A percentile compares a stretch with the other conserved stretches of the same genome.
Evolutionary conservation across 2,888 invertebrate genomes (phyloP).

Genomic region (Opisthograptis luteolata): DNA sequence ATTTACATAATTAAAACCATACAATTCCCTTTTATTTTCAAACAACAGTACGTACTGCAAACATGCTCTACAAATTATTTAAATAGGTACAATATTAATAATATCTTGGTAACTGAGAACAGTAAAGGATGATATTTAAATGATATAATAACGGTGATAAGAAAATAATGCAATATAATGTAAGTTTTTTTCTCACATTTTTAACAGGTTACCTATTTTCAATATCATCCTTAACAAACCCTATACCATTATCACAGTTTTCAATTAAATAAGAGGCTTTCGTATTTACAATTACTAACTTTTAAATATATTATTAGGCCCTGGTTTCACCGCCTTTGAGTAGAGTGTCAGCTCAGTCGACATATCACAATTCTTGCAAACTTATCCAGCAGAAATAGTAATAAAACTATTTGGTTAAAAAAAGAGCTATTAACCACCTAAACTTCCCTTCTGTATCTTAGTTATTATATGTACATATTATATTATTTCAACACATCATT

Average conservation of each 20-base stretch:
- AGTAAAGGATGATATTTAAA: slow-evolving; percentile 4
- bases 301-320: not conserved
- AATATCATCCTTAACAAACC: slow-evolving; percentile 1
- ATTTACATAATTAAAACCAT: slow-evolving; percentile 6
- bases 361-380: too few species aligned
- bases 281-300: not conserved
- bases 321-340: slow-evolving; percentile 5
- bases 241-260: slow-evolving; percentile 26
- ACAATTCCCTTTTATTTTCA: slow-evolving; percentile 12
- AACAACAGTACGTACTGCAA: slow-evolving; percentile 14
- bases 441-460: too few species aligned
- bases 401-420: too few species aligned
- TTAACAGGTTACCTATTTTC: not conserved
- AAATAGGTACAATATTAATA: slow-evolving; percentile 7
- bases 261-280: slow-evolving; percentile 15
- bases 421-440: too few species aligned
- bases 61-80: slow-evolving; percentile 8
- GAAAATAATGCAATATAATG: not conserved
- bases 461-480: too few species aligned
- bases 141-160: not conserved
- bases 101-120: slow-evolving; percentile 11
- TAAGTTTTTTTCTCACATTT: too few species aligned
- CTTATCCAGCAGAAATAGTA: too few species aligned
- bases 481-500: too few species aligned
- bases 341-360: not conserved